These are phyloP conservation scores for Calephelis nemesis DNA, from an alignment of 1,140 invertebrate genomes.

Conservation along the genomic window DNA sequence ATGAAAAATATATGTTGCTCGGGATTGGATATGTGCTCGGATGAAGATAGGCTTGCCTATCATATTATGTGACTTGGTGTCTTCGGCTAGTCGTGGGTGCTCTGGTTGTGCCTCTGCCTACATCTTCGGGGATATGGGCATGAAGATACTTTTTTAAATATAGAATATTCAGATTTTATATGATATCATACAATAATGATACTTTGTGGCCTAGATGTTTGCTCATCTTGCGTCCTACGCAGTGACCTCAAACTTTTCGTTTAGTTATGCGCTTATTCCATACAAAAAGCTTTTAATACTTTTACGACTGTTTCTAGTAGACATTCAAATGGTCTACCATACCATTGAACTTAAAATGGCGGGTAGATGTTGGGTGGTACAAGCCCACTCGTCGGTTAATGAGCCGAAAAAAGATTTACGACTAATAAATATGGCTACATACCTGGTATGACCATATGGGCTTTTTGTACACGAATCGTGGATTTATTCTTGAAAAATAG, in stretches of 20 bases:
- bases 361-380: constrained; percentile 38
- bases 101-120: too few relatives aligned
- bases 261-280: constrained; percentile 13
- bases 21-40: too few relatives aligned
- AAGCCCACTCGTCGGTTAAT: constrained; percentile 67
- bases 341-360: constrained; percentile 44
- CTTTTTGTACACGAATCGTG: constrained; percentile 25
- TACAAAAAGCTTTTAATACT: constrained; percentile 26
- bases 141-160: too few relatives aligned
- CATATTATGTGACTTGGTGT: too few relatives aligned
- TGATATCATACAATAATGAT: too few relatives aligned
- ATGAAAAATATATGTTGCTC: too few relatives aligned
- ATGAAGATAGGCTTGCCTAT: too few relatives aligned
- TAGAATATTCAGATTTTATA: too few relatives aligned
- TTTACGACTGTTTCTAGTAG: constrained; percentile 35
- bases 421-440: constrained; percentile 62
- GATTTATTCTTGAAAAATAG: constrained; percentile 19
- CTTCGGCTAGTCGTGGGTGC: too few relatives aligned
- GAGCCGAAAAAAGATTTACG: constrained; percentile 54
- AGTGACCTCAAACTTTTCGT: constrained; percentile 6
- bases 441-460: constrained; percentile 43
- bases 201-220: background rate
- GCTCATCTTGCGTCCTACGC: constrained; percentile 1
- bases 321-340: constrained; percentile 25
- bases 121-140: too few relatives aligned